Evolutionary conservation across 2,113 vertebrate species (phyloP), one percentile per base, ranked within the genome.

Genomic region (Mustela nigripes): DNA sequence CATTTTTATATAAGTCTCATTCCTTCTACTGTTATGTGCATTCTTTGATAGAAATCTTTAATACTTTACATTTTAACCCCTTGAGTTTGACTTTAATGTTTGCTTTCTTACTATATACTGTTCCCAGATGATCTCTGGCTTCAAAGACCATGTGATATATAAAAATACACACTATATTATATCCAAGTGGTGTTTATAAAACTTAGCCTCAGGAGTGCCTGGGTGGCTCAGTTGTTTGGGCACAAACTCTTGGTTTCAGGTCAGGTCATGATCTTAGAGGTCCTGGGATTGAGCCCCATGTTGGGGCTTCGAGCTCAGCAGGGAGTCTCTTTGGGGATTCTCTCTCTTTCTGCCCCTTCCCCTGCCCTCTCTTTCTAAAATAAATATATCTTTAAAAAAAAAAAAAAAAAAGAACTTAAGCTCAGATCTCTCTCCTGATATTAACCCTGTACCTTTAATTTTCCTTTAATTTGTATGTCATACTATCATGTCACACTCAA

Each of bases 401-500:
- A 24, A 65, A 67, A 18, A 24, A 65, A 67, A 18, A n/a, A 19
- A 69, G 8, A 36, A 31, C 11, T 63, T 69, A n/a, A 82, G 63
- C 11, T 42, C 36, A 80, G 56, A 60, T 73, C 11, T 73, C 62
- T 84, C 39, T 93, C 19, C 33, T 91, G 39, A 74, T 63, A 67
- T 42, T 76, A 88, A 82, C 12, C 15, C 18, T 15, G 8, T 81
- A 76, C 83, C 56, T 83, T 60, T 26, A 45, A 28, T 81, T 91
- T 95, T 9, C n/a, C 50, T 71, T 45, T 81, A 45, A 56, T 53
- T 91, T 89, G 89, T 36, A 78, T 86, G 39, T 73, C 60, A 93
- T 15, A 62, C n/a, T 53, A 28, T 12, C 58, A 78, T 67, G 89
- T 94, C 48, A 86, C 28, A 48, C 4, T 88, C 18, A 91, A 18